Evolutionary conservation across 2,888 invertebrate species (phyloP).

Genomic region (Catocala nupta): DNA sequence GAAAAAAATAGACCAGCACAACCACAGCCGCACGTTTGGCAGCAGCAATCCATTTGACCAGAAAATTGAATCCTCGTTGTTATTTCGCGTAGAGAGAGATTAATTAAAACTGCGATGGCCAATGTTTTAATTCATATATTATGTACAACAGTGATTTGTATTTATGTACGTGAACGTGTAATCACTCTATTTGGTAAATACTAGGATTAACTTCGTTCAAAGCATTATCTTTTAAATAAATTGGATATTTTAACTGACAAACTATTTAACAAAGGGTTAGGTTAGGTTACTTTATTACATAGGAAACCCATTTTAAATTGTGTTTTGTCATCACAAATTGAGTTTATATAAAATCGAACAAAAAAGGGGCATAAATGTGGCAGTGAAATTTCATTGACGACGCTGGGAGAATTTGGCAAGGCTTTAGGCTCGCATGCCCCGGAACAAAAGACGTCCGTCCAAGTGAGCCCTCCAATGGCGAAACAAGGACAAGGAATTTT

Average conservation of each 20-base stretch:
- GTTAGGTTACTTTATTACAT: slow-evolving; percentile 44
- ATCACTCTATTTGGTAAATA: neutral
- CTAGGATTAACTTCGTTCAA: neutral
- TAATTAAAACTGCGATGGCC: slow-evolving; percentile 68
- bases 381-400: slow-evolving; percentile 72
- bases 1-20: slow-evolving; percentile 37
- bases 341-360: slow-evolving; percentile 62
- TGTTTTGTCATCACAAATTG: slow-evolving; percentile 52
- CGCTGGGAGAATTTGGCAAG: slow-evolving; percentile 64
- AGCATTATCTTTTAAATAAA: neutral
- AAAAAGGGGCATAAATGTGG: slow-evolving; percentile 66
- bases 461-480: slow-evolving; percentile 69
- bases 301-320: slow-evolving; percentile 49
- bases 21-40: slow-evolving; percentile 56
- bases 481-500: slow-evolving; percentile 85
- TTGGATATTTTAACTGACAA: slow-evolving; percentile 16
- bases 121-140: slow-evolving; percentile 48
- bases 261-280: slow-evolving; percentile 30
- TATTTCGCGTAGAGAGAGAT: slow-evolving; percentile 65
- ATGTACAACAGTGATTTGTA: slow-evolving; percentile 28
- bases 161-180: slow-evolving; percentile 15
- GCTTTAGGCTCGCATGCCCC: slow-evolving; percentile 71
- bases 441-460: slow-evolving; percentile 73
- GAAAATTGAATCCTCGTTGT: slow-evolving; percentile 77
- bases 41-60: slow-evolving; percentile 69